phyloP scores from a whole-genome alignment of 2,797 vertebrate species.

The Sebastes ruberrimus region DNA sequence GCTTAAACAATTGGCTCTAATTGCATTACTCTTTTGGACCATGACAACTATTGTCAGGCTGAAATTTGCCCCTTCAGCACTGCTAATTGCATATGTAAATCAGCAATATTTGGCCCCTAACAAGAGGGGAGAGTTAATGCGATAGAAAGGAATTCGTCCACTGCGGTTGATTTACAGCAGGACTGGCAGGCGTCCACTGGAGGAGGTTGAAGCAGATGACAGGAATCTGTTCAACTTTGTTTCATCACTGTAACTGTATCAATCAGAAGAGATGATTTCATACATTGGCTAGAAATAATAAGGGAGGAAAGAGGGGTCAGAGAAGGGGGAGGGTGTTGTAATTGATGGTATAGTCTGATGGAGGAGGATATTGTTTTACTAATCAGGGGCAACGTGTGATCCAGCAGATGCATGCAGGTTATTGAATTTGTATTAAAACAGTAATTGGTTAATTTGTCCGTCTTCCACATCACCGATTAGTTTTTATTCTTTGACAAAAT shows the following conservation, averaged over 20 bases:
- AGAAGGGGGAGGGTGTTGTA: background rate
- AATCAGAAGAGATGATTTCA: conserved; percentile 13
- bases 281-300: conserved; percentile 11
- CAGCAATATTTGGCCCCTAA: conserved; percentile 47
- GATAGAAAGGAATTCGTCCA: conserved; percentile 41
- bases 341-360: background rate
- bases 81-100: conserved; percentile 74
- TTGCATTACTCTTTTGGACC: conserved; percentile 72
- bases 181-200: conserved; percentile 41
- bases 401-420: background rate
- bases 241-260: conserved; percentile 2
- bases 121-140: conserved; percentile 49
- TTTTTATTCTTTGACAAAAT: background rate
- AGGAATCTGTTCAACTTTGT: conserved; percentile 5
- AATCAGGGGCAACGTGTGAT: background rate
- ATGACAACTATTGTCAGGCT: conserved; percentile 65
- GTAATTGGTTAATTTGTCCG: background rate
- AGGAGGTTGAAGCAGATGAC: conserved; percentile 4
- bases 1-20: conserved; percentile 76
- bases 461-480: background rate
- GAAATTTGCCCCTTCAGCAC: conserved; percentile 45
- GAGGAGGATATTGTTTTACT: background rate
- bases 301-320: background rate
- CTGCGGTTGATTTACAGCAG: conserved; percentile 44
- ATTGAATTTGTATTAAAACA: background rate